These are phyloP conservation scores for Thymallus thymallus DNA, from an alignment of 2,113 vertebrate species.

Conservation along the genomic window DNA sequence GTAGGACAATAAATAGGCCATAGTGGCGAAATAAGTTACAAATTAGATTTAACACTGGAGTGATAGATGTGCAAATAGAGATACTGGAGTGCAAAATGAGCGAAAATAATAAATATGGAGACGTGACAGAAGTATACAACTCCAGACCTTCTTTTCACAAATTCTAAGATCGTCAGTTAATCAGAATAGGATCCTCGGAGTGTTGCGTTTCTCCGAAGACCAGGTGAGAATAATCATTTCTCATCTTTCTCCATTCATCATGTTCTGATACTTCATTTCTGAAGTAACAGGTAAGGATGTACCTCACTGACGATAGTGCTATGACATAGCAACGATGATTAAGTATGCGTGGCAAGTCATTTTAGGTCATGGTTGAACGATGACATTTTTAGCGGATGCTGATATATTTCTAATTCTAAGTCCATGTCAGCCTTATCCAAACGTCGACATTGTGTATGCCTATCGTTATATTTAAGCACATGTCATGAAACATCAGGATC, in stretches of 20 bases:
- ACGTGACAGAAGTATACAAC: no score
- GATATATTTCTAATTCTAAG: not conserved
- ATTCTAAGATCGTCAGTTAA: not conserved
- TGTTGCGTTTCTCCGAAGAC: slow-evolving; percentile 6
- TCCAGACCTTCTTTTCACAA: not conserved
- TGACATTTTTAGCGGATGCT: not conserved
- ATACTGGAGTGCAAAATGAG: no score
- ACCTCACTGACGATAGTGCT: rapidly evolving
- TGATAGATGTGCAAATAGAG: no score
- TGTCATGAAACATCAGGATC: not conserved
- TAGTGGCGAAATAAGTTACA: no score
- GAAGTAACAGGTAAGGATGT: rapidly evolving
- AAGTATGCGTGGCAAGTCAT: not conserved
- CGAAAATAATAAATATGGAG: no score
- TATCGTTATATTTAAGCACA: not conserved
- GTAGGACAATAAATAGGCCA: no score
- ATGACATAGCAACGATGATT: rapidly evolving
- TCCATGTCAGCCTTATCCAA: no score
- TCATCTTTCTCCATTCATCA: slow-evolving; percentile 15
- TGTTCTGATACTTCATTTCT: slow-evolving; percentile 23
- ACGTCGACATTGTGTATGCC: no score
- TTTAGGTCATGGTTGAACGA: not conserved
- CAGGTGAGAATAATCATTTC: slow-evolving; percentile 21
- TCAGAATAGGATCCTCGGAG: slow-evolving; percentile 16
- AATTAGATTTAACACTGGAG: no score